Evolutionary conservation across 23 tunicate species (phyloP), one percentile per base, ranked within the genome.

Genomic region (Oikopleura dioica): DNA sequence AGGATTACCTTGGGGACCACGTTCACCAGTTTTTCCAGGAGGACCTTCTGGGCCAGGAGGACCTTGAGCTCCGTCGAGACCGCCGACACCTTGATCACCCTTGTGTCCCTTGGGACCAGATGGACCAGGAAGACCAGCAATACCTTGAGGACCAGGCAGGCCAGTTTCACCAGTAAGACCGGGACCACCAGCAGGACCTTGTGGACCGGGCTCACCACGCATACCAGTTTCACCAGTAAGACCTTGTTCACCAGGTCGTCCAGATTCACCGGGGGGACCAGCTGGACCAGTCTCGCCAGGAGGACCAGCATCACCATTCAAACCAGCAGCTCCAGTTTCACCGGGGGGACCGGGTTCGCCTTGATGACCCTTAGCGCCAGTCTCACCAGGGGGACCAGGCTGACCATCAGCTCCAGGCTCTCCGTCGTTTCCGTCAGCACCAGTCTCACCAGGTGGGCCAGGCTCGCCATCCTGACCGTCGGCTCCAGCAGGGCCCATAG

Each of bases 341-440:
- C 97, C 97, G 36, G 79, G 31, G 12, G 87, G 38, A 0, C 97
- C 97, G 76, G 82, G 87, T 38, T 82, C 55, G 9, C 55, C 55
- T 44, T 44, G 75, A 29, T 68, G 35, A 5, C 26, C 26, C 35
- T 24, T 50, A 16, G 21, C 23, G 21, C 59, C 59, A 16, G 21
- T 50, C 21, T 16, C 23, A 16, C 59, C 59, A 50, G 21, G 59
- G 23, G 23, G 59, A 16, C 59, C 59, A 50, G 59, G 59, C 23
- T 50, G 23, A 16, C 59, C 59, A 16, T 50, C 23, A 16, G 59
- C 59, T 50, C 59, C 59, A 16, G 21, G 59, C 21, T 21, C 23
- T 50, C 59, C 59, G 23, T 23, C 23, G 23, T 50, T 50, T 21
- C 59, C 59, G 23, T 50, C 59, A 16, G 23, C 21, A 16, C 59